A percentile compares a stretch with the other conserved stretches of the same genome.
Conservation (phyloP, 2,888 invertebrate species). For the Caenorhabditis sp. region DNA sequence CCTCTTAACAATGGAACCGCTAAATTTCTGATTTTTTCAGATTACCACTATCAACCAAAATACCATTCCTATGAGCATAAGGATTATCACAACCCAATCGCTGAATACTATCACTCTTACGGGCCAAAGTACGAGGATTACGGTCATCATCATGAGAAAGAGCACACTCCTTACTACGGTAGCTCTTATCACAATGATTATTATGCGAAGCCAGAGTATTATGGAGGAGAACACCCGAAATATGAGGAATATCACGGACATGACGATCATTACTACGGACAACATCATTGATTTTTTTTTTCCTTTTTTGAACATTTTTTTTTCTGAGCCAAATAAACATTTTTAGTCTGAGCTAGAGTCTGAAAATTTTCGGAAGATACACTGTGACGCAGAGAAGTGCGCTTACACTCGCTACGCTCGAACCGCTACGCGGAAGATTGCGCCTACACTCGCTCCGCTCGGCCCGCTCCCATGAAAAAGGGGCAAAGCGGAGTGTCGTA, state of each 20-base stretch:
- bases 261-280: background rate
- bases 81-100: slow-evolving; percentile 27
- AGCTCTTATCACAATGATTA: background rate
- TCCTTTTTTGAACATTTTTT: background rate
- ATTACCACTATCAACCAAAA: slow-evolving; percentile 29
- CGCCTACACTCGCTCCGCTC: too few species aligned
- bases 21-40: background rate
- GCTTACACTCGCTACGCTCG: too few species aligned
- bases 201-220: background rate
- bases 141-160: slow-evolving; percentile 35
- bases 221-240: background rate
- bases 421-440: too few species aligned
- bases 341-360: background rate
- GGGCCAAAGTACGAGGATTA: slow-evolving; percentile 34
- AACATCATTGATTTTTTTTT: background rate
- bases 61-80: slow-evolving; percentile 20
- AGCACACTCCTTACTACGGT: slow-evolving; percentile 33
- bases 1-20: background rate
- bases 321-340: background rate
- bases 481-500: too few species aligned
- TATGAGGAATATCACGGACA: background rate
- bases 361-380: background rate
- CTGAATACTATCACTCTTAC: slow-evolving; percentile 34
- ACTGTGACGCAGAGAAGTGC: too few species aligned
- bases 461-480: too few species aligned